phyloP scores from a whole-genome alignment of 2,797 vertebrate species.

The Triplophysa bombifrons region DNA sequence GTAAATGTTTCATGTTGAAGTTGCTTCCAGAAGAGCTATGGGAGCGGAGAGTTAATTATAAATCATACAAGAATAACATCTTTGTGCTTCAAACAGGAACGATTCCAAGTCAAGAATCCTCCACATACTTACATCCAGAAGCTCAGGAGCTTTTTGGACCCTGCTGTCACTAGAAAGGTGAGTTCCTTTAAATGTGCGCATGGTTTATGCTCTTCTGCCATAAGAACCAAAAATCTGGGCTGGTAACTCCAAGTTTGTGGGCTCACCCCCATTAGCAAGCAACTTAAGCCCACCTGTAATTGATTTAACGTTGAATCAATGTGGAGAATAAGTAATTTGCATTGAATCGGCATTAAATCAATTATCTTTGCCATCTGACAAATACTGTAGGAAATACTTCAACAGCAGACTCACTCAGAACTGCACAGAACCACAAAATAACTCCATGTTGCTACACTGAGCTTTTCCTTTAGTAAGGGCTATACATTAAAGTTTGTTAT shows the following conservation, averaged over 20 bases:
- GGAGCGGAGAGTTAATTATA: slow-evolving; percentile 7
- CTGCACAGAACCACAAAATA: background rate
- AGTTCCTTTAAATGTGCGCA: slow-evolving; percentile 49
- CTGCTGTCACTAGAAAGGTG: slow-evolving; percentile 96
- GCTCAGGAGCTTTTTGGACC: slow-evolving; percentile 92
- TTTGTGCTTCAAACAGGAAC: slow-evolving; percentile 77
- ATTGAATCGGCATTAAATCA: too few relatives aligned
- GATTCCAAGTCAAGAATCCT: slow-evolving; percentile 98
- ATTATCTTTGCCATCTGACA: too few relatives aligned
- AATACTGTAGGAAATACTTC: background rate
- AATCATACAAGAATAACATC: slow-evolving; percentile 11
- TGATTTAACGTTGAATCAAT: too few relatives aligned
- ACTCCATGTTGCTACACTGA: background rate
- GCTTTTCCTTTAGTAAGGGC: too few relatives aligned
- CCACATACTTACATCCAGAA: slow-evolving; percentile 97
- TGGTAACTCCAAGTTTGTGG: background rate
- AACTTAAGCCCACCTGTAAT: background rate
- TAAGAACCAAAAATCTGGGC: background rate
- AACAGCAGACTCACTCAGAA: too few relatives aligned
- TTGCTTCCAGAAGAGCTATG: slow-evolving; percentile 10
- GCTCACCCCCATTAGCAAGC: background rate
- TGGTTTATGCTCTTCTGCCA: background rate
- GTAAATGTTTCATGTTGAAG: slow-evolving; percentile 36
- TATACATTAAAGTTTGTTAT: background rate
- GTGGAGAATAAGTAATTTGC: too few relatives aligned